phyloP scores from a whole-genome alignment of 2,113 vertebrate genomes.

The Sciurus niger region DNA sequence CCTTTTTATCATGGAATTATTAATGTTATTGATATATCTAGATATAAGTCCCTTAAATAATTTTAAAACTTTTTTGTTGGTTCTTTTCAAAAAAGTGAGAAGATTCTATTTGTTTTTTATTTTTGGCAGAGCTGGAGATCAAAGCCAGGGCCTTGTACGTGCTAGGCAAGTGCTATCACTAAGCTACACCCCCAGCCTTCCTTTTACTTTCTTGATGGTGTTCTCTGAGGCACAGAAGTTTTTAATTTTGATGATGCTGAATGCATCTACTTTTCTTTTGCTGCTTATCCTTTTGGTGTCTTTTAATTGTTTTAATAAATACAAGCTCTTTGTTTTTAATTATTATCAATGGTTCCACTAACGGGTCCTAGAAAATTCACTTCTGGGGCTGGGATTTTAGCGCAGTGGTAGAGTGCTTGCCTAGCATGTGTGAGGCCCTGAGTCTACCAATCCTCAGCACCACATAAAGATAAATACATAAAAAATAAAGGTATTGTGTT shows the following conservation, averaged over 20 bases:
- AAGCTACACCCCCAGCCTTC: not conserved
- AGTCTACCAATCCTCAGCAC: no score
- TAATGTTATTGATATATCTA: slow-evolving; percentile 5
- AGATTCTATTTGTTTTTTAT: no score
- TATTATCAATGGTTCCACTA: not conserved
- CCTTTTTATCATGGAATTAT: not conserved
- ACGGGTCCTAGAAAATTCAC: not conserved
- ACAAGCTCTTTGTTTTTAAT: not conserved
- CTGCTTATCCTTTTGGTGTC: not conserved
- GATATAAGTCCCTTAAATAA: not conserved
- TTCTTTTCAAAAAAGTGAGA: not conserved
- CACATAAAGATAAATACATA: no score
- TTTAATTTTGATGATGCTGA: not conserved
- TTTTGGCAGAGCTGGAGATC: no score
- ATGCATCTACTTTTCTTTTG: not conserved
- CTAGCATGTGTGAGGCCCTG: no score
- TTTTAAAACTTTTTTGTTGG: not conserved
- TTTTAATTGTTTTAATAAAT: slow-evolving; percentile 2
- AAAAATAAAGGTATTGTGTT: no score
- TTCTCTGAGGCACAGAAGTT: not conserved
- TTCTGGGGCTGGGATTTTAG: not conserved
- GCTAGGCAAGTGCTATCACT: no score
- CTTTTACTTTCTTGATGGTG: not conserved
- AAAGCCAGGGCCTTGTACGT: no score
- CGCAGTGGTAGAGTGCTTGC: no score